Base-by-base conservation (phyloP, 2,888 invertebrate genomes). In the Sepiola atlantica region DNA sequence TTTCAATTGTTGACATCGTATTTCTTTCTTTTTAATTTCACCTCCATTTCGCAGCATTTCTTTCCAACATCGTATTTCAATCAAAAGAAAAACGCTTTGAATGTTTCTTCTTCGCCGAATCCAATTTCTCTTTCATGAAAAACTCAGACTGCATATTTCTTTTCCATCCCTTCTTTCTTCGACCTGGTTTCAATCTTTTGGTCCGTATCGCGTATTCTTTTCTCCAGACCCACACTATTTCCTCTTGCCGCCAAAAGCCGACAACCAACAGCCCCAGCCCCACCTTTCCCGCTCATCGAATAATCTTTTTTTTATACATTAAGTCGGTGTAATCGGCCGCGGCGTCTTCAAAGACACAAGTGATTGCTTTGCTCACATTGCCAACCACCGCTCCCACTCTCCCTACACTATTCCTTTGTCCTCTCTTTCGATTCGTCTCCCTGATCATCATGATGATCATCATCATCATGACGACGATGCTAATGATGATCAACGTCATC, bases 301-400 rank as follows among this genome's bases (percentile, higher is more conserved):
- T 77, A 77, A 77, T 77, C 77, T 77, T 77, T 77, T 77, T 77
- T 77, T 77, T 77, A 77, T 77, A 21, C 77, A 77, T 77, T 77
- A 77, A 77, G 77, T 77, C 77, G 77, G 77, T 77, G 77, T 77
- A 77, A 77, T 77, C 77, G 77, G 77, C 77, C 77, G 77, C 77
- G 77, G 77, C 77, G 77, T 77, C 77, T 77, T 77, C 77, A 77
- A 77, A 77, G 77, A 77, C 77, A 77, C 0, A 77, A 77, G 77
- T n/a, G 77, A 77, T 77, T 32, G 77, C 77, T 77, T 77, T 77
- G 77, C 77, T 77, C 77, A 77, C 77, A n/a, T 32, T 32, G n/a
- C 32, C 32, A 77, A 45, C 45, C 32, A 14, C n/a, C 77, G 16
- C 14, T 4, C 14, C n/a, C n/a, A 2, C 18, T 4, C 77, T n/a